Base-by-base conservation (phyloP, 2,888 invertebrate genomes). In the Mongoloraphidia duomilia region DNA sequence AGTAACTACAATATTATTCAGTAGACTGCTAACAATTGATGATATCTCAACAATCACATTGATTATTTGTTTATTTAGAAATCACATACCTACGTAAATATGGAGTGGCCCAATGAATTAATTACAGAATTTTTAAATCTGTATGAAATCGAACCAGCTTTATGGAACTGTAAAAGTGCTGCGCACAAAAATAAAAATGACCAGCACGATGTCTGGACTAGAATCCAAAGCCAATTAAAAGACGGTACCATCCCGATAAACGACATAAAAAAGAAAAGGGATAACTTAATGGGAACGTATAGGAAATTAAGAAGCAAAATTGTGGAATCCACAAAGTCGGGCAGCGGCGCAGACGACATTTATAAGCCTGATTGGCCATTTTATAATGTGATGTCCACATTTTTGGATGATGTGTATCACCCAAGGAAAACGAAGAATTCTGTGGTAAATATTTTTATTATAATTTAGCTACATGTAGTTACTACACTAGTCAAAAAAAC, bases 331-430 rank as follows among this genome's bases (percentile, higher is more conserved):
- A 38, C 17, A 17, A 26, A 12, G 17, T 49, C 41, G 37, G 51
- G 53, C 36, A 46, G 35, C 35, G 45, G 53, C 44, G 47, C 47
- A 44, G 49, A 50, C 37, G 47, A 53, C 34, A 43, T 53, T 17
- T 53, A 47, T 39, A 53, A 52, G 42, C 53, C 53, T 17, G 52
- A 53, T 44, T 53, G 53, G 52, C 50, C 48, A 14, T 49, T 47
- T 40, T 53, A 53, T 35, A 42, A 12, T 34, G 17, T 44, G 17
- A 53, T 53, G 53, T 42, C 53, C 14, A 46, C 37, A 41, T 53
- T 53, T 53, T 43, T 53, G 34, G 44, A 52, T 41, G 39, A 46
- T 41, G 47, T 53, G 44, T 53, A 53, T 50, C 49, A 41, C 40
- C 52, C 53, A 34, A 50, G 49, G 13, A 49, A 53, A 53, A 50